These are phyloP conservation scores for Picus viridis DNA, from an alignment of 2,797 vertebrate genomes.

Conservation along the genomic window DNA sequence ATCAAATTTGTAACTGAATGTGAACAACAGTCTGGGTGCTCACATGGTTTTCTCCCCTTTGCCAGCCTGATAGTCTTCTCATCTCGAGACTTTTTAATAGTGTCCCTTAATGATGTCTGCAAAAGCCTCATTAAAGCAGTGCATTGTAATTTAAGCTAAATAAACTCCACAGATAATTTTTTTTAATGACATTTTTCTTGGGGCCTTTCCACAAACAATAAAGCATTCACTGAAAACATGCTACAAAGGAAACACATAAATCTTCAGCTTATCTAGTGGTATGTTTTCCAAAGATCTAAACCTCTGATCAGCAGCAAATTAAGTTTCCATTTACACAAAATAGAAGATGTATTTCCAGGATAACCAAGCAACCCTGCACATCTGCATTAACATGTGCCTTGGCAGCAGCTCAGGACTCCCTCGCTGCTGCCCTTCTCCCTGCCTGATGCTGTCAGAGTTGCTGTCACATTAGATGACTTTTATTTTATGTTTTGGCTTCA, in stretches of 20 bases:
- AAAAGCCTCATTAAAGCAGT: slow-evolving; percentile 50
- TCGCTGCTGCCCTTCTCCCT: background rate
- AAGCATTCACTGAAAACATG: slow-evolving; percentile 40
- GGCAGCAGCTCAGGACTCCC: slow-evolving; percentile 57
- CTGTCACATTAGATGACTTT: slow-evolving; percentile 37
- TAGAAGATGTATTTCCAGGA: slow-evolving; percentile 65
- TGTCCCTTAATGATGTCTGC: slow-evolving; percentile 59
- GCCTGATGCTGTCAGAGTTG: background rate
- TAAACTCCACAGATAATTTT: slow-evolving; percentile 24
- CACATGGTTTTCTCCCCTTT: background rate
- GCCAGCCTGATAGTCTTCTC: background rate
- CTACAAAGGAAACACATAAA: slow-evolving; percentile 59
- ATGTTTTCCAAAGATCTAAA: slow-evolving; percentile 62
- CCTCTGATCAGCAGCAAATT: slow-evolving; percentile 68
- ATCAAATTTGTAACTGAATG: slow-evolving; percentile 27
- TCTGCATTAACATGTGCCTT: slow-evolving; percentile 26
- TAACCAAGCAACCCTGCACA: slow-evolving; percentile 54
- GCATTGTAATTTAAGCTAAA: slow-evolving; percentile 31
- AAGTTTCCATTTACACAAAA: slow-evolving; percentile 77
- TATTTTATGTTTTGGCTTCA: slow-evolving; percentile 49
- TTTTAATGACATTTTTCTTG: slow-evolving; percentile 58
- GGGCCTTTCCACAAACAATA: slow-evolving; percentile 42
- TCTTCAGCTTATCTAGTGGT: slow-evolving; percentile 70
- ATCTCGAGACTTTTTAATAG: slow-evolving; percentile 54
- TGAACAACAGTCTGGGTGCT: background rate